phyloP scores from a whole-genome alignment of 2,113 vertebrate genomes.

The Coryphaenoides rupestris region DNA sequence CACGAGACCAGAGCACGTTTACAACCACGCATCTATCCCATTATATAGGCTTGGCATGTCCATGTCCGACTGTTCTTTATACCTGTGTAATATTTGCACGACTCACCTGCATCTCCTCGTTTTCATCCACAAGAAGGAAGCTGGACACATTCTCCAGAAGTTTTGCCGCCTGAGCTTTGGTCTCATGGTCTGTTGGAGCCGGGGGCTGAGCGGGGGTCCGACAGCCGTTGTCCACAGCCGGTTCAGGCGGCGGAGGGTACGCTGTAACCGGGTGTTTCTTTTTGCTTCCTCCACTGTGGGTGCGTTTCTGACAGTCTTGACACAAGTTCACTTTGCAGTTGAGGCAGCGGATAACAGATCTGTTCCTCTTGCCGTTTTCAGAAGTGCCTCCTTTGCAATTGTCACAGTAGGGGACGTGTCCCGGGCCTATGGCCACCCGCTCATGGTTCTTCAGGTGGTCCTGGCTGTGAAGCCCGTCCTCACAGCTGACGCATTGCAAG shows the following conservation, averaged over 20 bases:
- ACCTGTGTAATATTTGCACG: not conserved
- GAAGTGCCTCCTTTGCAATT: slow-evolving; percentile 77
- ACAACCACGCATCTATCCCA: accelerated
- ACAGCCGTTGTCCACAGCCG: slow-evolving; percentile 30
- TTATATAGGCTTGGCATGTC: not conserved
- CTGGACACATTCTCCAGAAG: slow-evolving; percentile 85
- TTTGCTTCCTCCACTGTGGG: slow-evolving; percentile 84
- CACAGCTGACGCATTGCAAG: slow-evolving; percentile 85
- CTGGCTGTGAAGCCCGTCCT: slow-evolving; percentile 83
- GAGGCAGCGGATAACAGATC: slow-evolving; percentile 86
- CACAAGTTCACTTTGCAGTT: slow-evolving; percentile 90
- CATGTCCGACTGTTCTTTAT: not conserved
- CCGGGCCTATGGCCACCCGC: slow-evolving; percentile 79
- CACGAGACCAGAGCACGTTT: not conserved
- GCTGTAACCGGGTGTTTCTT: slow-evolving; percentile 83
- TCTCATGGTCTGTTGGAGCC: slow-evolving; percentile 69
- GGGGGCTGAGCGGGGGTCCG: slow-evolving; percentile 32
- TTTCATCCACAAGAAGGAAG: slow-evolving; percentile 96
- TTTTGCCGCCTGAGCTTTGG: slow-evolving; percentile 71
- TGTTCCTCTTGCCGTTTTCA: slow-evolving; percentile 65
- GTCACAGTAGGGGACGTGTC: slow-evolving; percentile 85
- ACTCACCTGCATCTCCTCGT: slow-evolving; percentile 92
- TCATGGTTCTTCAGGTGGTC: slow-evolving; percentile 80
- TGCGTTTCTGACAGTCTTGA: slow-evolving; percentile 89
- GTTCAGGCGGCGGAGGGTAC: slow-evolving; percentile 74